Base-by-base conservation (phyloP, 1,140 invertebrate species). In the Linepithema humile region DNA sequence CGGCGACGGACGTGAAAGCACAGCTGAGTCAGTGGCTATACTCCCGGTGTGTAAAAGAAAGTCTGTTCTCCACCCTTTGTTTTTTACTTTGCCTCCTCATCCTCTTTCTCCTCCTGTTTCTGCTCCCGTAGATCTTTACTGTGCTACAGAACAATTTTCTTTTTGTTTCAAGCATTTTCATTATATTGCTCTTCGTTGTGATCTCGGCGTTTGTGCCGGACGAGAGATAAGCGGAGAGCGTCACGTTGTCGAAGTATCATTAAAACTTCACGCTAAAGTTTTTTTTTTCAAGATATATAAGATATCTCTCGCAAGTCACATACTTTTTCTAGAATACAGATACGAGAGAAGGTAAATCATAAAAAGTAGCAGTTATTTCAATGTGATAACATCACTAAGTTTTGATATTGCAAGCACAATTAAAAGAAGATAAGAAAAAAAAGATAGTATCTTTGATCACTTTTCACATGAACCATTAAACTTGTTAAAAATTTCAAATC, bases 11-110 rank as follows among this genome's bases (percentile, higher is more conserved):
- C 77, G 83, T 85, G 83, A 88, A 88, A 88, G 87, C 83, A 87
- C 87, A 88, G 87, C 87, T 88, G 87, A 88, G 87, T 88, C 86
- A 88, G 82, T 87, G 86, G 85, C 82, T 87, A 80, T 86, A 85
- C 32, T 59, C 80, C 53, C 65, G 32, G 69, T 80, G 67, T 85
- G 83, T 87, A 87, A 88, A 88, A 80, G 86, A 67, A 85, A 82
- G 75, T 82, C 67, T 53, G 65, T 85, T 88, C 67, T 87, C 84
- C 45, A 48, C 57, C 32, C 48, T 82, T 59, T 50, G 32, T 78
- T 59, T 57, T 65, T 64, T 50, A 43, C 32, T 15, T 20, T 32
- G 9, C 26, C 43, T 35, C 20, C 17, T n/a, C 43, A 53, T n/a
- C 15, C 17, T 9, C 17, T 35, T 48, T 26, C 38, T 43, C 2